Conservation (phyloP, 2,113 vertebrate species). For the Pao palembangensis region DNA sequence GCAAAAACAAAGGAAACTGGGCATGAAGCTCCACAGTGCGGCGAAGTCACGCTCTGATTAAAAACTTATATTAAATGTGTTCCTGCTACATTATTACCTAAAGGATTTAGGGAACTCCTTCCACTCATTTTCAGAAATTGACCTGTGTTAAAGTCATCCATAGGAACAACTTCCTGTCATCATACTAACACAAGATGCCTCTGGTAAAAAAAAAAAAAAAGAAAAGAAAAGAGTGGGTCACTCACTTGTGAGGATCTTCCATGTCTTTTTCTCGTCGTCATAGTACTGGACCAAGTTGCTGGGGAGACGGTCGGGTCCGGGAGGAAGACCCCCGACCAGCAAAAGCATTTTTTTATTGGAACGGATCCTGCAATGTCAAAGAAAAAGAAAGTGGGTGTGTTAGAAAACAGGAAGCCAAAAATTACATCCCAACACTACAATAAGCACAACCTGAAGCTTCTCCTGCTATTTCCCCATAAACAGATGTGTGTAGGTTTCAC, state of each 20-base stretch:
- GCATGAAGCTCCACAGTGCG: conserved; percentile 90
- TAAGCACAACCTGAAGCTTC: conserved; percentile 7
- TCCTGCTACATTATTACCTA: conserved; percentile 98
- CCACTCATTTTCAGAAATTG: conserved; percentile 65
- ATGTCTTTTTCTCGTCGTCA: conserved; percentile 98
- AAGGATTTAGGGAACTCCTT: conserved; percentile 79
- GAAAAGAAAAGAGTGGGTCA: conserved; percentile 50
- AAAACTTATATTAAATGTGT: conserved; percentile 99
- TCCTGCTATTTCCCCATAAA: conserved; percentile 21
- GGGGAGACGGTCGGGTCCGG: conserved; percentile 96
- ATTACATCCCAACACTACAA: conserved; percentile 17
- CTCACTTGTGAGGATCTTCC: conserved; percentile 99
- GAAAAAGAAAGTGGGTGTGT: conserved; percentile 33
- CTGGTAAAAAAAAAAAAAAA: conserved; percentile 35
- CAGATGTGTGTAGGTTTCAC: not conserved
- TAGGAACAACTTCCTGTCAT: conserved; percentile 59
- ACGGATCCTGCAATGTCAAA: conserved; percentile 87
- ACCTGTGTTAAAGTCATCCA: conserved; percentile 67
- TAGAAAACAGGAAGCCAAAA: conserved; percentile 25
- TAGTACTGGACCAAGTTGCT: conserved; percentile 99
- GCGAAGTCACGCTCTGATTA: conserved; percentile 99
- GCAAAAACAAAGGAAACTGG: conserved; percentile 92
- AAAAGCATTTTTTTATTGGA: conserved; percentile 98
- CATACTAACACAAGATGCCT: conserved; percentile 50
- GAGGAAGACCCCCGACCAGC: conserved; percentile 95